phyloP scores from a whole-genome alignment of 2,888 invertebrate genomes.

The Drosophila anomalata region DNA sequence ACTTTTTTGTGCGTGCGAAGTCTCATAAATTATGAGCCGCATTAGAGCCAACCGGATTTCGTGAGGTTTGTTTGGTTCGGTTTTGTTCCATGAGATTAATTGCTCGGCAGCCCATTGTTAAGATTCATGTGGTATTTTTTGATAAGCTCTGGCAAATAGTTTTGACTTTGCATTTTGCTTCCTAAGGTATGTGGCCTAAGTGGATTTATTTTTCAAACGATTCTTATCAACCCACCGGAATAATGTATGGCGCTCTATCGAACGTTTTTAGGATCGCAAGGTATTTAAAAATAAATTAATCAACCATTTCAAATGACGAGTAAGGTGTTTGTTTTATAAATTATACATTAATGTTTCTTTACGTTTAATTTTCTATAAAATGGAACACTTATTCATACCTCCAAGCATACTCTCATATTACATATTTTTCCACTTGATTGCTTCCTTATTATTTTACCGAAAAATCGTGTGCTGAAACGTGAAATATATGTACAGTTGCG shows the following conservation, averaged over 20 bases:
- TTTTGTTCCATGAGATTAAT: conserved; percentile 59
- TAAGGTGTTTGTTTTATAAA: conserved; percentile 4
- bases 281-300: conserved; percentile 20
- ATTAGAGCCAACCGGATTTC: conserved; percentile 68
- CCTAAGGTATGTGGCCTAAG: conserved; percentile 27
- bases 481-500: conserved; percentile 47
- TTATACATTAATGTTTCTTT: neutral
- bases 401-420: neutral
- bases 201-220: conserved; percentile 35
- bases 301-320: neutral
- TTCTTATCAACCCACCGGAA: conserved; percentile 14
- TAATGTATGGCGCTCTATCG: conserved; percentile 5
- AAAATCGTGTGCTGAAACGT: conserved; percentile 32
- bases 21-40: conserved; percentile 64
- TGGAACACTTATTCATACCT: neutral
- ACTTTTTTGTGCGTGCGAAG: conserved; percentile 60
- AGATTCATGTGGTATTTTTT: conserved; percentile 50
- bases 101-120: conserved; percentile 57
- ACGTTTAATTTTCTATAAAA: neutral
- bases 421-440: conserved; percentile 8
- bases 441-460: conserved; percentile 38
- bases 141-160: conserved; percentile 45
- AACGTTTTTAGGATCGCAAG: conserved; percentile 28
- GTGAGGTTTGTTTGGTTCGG: conserved; percentile 26
- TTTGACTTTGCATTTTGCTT: conserved; percentile 33